Evolutionary conservation across 1,140 invertebrate species (phyloP), one percentile per base, ranked within the genome.

Genomic region (Metopolophium dirhodum): DNA sequence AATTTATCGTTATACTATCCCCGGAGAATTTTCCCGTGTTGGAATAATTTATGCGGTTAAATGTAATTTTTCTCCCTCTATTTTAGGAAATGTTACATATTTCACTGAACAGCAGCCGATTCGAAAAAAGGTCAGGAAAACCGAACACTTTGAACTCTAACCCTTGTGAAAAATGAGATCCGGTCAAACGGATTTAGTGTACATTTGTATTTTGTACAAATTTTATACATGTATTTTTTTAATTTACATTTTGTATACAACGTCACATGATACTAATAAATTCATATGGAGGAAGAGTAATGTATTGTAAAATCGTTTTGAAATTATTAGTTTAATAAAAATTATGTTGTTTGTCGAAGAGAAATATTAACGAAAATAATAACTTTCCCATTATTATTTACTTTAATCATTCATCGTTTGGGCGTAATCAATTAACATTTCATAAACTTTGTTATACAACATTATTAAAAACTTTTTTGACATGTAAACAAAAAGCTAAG

Each of bases 1-100:
- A 57, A 85, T 92, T 92, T 92, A 92, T 92, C 49, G 77, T 83
- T 41, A 37, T 41, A 26, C 47, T n/a, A 47, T 68, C 89, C 30
- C 37, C 26, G 90, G 90, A 47, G 90, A 82, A 83, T 83, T 82
- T 92, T 85, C 49, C 54, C 20, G 77, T 23, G 22, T 49, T 37
- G 26, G 77, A 85, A 92, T 92, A 92, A 54, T 92, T 83, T 91
- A 91, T 91, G 90, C 68, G 68, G 68, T 82, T 35, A n/a, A 2
- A 1, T 47, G 68, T 37, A 82, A 82, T 91, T 91, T 68, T 82
- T 77, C 41, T 30, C 57, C 23, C 37, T 45, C 26, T 68, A n/a
- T 91, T 90, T 90, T 45, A 9, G 90, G 61, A 91, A 77, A 82
- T 26, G 91, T 92, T 51, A 49, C 47, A 85, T 85, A 85, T 92